phyloP scores from a whole-genome alignment of 2,888 invertebrate genomes.

The Eudasyphora cyanicolor region DNA sequence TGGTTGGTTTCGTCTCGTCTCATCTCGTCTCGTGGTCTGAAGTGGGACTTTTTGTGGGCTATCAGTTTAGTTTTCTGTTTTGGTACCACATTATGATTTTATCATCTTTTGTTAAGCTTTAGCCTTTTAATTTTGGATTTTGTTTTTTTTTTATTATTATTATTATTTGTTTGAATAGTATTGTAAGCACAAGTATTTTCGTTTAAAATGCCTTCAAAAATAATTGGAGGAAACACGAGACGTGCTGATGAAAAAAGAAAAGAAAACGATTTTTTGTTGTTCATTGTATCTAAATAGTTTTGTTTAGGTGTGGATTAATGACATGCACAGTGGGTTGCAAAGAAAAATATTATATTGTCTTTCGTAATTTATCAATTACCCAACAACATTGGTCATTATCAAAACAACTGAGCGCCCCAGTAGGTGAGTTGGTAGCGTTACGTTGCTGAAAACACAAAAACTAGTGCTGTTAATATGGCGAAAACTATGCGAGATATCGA shows the following conservation, averaged over 20 bases:
- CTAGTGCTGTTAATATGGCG: no score
- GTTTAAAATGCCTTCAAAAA: constrained; percentile 34
- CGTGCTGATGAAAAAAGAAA: background rate
- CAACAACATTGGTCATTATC: no score
- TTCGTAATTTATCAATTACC: no score
- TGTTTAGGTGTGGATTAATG: background rate
- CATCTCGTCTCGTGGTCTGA: background rate
- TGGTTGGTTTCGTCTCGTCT: background rate
- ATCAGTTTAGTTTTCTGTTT: background rate
- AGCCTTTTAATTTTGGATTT: constrained; percentile 6
- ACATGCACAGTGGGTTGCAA: background rate
- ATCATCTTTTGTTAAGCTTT: background rate
- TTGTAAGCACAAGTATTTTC: constrained; percentile 33
- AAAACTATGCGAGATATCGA: no score
- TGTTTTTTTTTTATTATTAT: background rate
- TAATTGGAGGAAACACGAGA: constrained; percentile 19
- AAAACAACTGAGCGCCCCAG: no score
- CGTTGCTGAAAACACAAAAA: no score
- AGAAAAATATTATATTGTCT: no score
- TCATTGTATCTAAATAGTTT: background rate
- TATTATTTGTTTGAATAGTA: no score
- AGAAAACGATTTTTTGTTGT: background rate
- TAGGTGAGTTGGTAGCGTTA: no score
- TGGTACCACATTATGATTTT: constrained; percentile 16
- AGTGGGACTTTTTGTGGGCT: constrained; percentile 5